Base-by-base conservation (phyloP, 2,797 vertebrate genomes). In the Karalla daura region DNA sequence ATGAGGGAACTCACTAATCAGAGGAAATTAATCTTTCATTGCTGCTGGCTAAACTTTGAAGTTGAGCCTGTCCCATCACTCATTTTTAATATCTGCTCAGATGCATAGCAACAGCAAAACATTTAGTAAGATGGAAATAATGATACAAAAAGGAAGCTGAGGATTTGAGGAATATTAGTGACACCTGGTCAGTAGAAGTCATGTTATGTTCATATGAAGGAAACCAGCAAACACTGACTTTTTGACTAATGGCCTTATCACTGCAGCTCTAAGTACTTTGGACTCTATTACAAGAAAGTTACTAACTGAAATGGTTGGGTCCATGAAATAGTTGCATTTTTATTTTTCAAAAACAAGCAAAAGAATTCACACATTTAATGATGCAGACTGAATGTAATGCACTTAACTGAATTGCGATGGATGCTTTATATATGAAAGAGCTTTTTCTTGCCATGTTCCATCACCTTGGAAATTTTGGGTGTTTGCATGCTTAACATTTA, bases 1-100 rank as follows among this genome's bases (percentile, higher is more conserved):
- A 76, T 12, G 23, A 72, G 76, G 75, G 74, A 59, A 71, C 44
- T 32, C 64, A 66, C 86, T 83, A 63, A 82, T 77, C 63, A 23
- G 73, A 49, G 73, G 47, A 71, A 81, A 85, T 76, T 61, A 74
- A 80, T 87, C 84, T 85, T 83, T 79, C 60, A 66, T 55, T n/a
- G 62, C 75, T 55, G 62, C 46, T 4, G 84, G 76, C 35, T 7
- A 55, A 80, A 79, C 44, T 45, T 66, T 63, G 9, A 44, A 41
- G 58, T 49, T 0, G 30, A 46, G 2, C 36, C 66, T 47, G 53
- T 43, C 46, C 61, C 52, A 11, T 63, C 12, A 39, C 53, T 55
- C 49, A 10, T 27, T 71, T 63, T 82, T 73, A 70, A 74, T 76
- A 49, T 67, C 45, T 64, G 65, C 64, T 44, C 14, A 4, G 43